These are phyloP conservation scores for Orchestia grillus DNA, from an alignment of 1,140 invertebrate genomes.

Conservation along the genomic window DNA sequence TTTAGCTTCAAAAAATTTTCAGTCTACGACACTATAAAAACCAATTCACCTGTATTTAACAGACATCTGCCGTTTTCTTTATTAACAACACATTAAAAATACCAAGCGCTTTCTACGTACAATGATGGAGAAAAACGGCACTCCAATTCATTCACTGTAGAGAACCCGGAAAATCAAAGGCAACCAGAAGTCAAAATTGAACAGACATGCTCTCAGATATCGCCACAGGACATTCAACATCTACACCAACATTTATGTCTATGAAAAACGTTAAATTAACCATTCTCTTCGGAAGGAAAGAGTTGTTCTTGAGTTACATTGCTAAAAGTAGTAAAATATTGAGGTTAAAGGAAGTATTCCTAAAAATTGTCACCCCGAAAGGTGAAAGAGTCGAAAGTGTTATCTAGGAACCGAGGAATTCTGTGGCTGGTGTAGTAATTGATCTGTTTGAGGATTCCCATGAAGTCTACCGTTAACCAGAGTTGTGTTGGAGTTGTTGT, in stretches of 20 bases:
- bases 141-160: background rate
- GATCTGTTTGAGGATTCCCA: background rate
- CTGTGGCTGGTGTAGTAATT: background rate
- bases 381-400: background rate
- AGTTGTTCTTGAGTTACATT: background rate
- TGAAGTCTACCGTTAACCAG: constrained; percentile 16
- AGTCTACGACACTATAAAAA: background rate
- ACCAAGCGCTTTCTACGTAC: background rate
- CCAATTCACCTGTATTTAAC: background rate
- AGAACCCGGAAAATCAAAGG: background rate
- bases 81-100: background rate
- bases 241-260: background rate
- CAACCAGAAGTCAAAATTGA: background rate
- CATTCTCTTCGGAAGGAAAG: background rate
- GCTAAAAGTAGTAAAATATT: constrained; percentile 5
- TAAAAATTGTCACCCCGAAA: background rate
- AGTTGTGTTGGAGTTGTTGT: background rate
- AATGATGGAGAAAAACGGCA: background rate
- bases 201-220: background rate
- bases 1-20: background rate
- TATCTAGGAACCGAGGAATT: constrained; percentile 38
- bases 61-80: background rate
- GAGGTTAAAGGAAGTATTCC: constrained; percentile 5
- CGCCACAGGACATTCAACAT: background rate
- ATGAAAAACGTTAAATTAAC: background rate